These are phyloP conservation scores for Echinarachnius parma DNA, from an alignment of 53 echinoderm and acorn worm genomes.

Conservation along the genomic window DNA sequence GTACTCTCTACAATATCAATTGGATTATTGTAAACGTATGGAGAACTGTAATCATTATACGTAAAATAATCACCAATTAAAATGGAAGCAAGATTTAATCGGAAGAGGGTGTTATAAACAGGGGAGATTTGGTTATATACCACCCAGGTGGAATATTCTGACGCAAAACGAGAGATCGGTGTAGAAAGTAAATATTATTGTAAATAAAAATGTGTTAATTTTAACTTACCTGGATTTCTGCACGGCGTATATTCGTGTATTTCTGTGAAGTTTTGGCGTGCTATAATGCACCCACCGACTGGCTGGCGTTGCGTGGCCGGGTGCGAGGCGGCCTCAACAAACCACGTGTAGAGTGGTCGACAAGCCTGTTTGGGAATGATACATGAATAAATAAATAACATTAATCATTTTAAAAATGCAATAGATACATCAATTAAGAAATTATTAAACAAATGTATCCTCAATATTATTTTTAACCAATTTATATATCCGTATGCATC, in stretches of 20 bases:
- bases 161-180: no score
- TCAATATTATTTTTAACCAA: no score
- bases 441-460: no score
- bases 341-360: constrained; percentile 28
- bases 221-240: neutral
- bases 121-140: neutral
- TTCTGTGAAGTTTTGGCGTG: constrained; percentile 19
- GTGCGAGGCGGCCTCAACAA: neutral
- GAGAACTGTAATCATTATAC: no score
- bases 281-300: constrained; percentile 26
- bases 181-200: no score
- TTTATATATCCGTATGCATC: no score
- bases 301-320: neutral
- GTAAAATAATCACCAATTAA: no score
- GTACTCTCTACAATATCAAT: no score
- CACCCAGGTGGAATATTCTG: neutral
- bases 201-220: neutral
- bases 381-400: neutral
- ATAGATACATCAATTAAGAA: neutral
- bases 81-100: no score
- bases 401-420: neutral
- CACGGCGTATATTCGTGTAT: constrained; percentile 26
- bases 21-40: no score
- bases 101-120: neutral
- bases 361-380: constrained; percentile 7